A percentile compares a stretch with the other conserved stretches of the same genome.
These are phyloP conservation scores for Carassius auratus DNA, from an alignment of 2,113 vertebrate species.

Conservation along the genomic window DNA sequence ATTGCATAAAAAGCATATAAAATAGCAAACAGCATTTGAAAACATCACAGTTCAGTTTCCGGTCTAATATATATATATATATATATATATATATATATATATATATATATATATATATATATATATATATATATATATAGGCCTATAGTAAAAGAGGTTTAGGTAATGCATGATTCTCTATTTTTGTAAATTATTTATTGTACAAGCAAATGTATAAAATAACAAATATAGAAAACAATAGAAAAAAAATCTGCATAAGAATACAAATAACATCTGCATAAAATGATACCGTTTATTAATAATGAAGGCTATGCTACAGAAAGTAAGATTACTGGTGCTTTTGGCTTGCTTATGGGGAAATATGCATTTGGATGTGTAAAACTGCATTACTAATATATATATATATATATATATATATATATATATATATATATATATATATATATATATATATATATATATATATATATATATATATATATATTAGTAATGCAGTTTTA, in stretches of 20 bases:
- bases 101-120: not conserved
- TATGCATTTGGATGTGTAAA: not conserved
- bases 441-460: too few relatives aligned
- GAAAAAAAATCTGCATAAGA: not conserved
- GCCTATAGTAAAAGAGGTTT: not conserved
- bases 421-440: too few relatives aligned
- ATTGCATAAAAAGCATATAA: slow-evolving; percentile 9
- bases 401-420: too few relatives aligned
- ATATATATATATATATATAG: not conserved
- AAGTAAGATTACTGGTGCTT: not conserved
- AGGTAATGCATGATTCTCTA: not conserved
- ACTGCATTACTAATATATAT: too few relatives aligned
- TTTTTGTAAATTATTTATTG: not conserved
- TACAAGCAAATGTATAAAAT: not conserved
- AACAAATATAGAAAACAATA: not conserved
- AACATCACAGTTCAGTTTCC: not conserved
- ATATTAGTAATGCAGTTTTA: too few relatives aligned
- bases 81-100: too few relatives aligned
- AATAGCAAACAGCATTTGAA: not conserved
- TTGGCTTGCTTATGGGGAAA: not conserved
- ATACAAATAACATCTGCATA: too few relatives aligned
- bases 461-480: too few relatives aligned
- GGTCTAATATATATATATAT: not conserved
- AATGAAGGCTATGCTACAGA: not conserved
- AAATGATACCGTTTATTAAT: not conserved